These are phyloP conservation scores for Camponotus floridanus DNA, from an alignment of 1,140 invertebrate species.

Conservation along the genomic window DNA sequence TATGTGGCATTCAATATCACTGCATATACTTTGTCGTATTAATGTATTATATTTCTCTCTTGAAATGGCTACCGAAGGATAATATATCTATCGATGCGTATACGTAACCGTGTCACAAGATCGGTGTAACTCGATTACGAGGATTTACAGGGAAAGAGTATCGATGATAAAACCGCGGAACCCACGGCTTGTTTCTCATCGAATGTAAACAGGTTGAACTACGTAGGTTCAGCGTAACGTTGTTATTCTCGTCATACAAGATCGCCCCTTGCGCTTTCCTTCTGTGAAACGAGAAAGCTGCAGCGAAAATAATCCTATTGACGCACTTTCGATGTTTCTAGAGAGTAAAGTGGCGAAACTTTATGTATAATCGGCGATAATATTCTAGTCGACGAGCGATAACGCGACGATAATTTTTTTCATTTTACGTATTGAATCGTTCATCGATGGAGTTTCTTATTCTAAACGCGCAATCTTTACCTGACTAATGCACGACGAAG, in stretches of 20 bases:
- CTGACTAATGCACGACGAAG: neutral
- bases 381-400: neutral
- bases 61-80: slow-evolving; percentile 24
- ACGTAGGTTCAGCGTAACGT: neutral
- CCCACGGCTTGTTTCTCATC: slow-evolving; percentile 8
- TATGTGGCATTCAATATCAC: too few species aligned
- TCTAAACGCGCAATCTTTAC: neutral
- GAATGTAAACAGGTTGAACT: slow-evolving; percentile 17
- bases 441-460: neutral
- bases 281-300: neutral
- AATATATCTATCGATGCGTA: neutral
- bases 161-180: slow-evolving; percentile 37
- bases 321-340: slow-evolving; percentile 37
- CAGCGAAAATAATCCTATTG: slow-evolving; percentile 11
- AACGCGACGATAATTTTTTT: slow-evolving; percentile 7
- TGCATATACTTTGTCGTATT: neutral
- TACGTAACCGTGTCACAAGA: slow-evolving; percentile 36
- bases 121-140: slow-evolving; percentile 54
- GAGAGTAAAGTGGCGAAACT: slow-evolving; percentile 19
- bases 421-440: neutral
- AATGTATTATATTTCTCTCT: slow-evolving; percentile 17
- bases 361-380: slow-evolving; percentile 23
- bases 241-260: neutral
- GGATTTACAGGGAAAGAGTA: slow-evolving; percentile 11
- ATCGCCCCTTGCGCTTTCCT: neutral